Base-by-base conservation (phyloP, 2,888 invertebrate species). In the Leucoma salicis region DNA sequence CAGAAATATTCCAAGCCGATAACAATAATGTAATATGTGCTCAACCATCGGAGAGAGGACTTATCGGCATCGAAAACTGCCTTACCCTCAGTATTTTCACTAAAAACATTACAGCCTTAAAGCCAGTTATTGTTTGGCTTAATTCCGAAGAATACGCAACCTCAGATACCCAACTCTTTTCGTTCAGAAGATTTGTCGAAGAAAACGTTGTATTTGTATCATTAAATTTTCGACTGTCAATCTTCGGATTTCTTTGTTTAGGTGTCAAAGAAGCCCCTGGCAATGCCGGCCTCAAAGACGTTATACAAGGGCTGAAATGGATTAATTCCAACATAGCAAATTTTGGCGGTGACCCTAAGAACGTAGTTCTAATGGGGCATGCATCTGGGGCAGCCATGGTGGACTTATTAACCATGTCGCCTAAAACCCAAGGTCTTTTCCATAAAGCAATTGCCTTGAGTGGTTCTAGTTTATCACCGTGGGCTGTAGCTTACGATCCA, bases 281-380 rank as follows among this genome's bases (percentile, higher is more conserved):
- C 0, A 98, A 98, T 72, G 93, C 95, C 53, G 97, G 97, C 0
- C 77, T 98, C 14, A 93, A 94, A 71, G 97, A 98, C 72, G 95
- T 97, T 50, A 91, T 94, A 48, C 90, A 95, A 81, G 96, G 95
- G 0, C 80, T 98, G 39, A 74, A 90, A 49, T 95, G 95, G 95
- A 89, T 95, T 0, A 90, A 92, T 55, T 88, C 92, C 37, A 95
- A 97, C 68, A 69, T 73, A 12, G 64, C 44, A 2, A 56, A 54
- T 7, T 73, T 73, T 16, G 68, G 70, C 14, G 73, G 95, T 0
- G 93, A 97, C 75, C 92, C 93, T 0, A 90, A 91, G 29, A 93
- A 93, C 56, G 91, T 97, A 1, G 94, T 96, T 0, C 73, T 97
- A 0, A 91, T 95, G 70, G 97, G 97, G 0, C 95, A 97, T 67